Conservation (phyloP, 2,113 vertebrate genomes). For the Nycticryphes semicollaris region DNA sequence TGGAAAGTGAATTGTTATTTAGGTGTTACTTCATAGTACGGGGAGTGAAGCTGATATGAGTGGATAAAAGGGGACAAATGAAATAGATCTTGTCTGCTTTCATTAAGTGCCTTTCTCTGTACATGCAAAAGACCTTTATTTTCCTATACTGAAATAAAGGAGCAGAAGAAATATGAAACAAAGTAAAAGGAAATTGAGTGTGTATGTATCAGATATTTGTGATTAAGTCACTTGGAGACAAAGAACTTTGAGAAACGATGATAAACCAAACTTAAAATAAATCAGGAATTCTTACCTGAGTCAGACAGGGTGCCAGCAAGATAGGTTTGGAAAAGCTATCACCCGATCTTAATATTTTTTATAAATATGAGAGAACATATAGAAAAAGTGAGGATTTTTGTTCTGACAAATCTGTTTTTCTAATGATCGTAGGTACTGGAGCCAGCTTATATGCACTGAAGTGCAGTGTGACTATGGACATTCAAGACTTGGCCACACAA, state of each 20-base stretch:
- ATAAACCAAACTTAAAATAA: neutral
- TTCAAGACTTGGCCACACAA: conserved; percentile 66
- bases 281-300: neutral
- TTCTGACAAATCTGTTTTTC: neutral
- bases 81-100: conserved; percentile 6
- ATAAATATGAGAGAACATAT: neutral
- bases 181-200: neutral
- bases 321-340: neutral
- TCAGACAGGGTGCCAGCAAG: neutral
- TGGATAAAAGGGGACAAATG: neutral
- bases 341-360: neutral
- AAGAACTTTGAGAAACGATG: neutral
- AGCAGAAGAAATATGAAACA: neutral
- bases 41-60: neutral
- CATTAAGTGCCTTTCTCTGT: conserved; percentile 1
- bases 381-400: neutral
- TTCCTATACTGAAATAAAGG: neutral
- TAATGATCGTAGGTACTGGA: conserved; percentile 68
- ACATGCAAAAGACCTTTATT: neutral
- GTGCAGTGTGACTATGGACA: conserved; percentile 78
- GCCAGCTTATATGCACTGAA: conserved; percentile 77
- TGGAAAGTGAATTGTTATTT: conserved; percentile 40
- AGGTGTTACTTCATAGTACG: neutral
- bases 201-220: neutral
- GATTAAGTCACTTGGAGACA: neutral